Evolutionary conservation across 2,113 vertebrate genomes (phyloP).

Genomic region (Meriones unguiculatus): DNA sequence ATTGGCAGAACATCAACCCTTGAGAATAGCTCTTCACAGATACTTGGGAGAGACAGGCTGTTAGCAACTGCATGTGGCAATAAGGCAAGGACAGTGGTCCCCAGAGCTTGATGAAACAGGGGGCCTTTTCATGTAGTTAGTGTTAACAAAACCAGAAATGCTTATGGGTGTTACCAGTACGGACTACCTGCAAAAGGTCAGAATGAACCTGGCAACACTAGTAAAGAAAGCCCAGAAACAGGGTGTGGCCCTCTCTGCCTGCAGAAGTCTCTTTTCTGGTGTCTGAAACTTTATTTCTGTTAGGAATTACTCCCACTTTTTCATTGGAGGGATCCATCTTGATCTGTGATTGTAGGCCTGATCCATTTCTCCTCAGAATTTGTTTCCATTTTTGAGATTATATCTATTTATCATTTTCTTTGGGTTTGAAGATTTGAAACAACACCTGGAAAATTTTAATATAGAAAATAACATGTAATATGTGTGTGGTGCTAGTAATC

Average conservation of each 20-base stretch:
- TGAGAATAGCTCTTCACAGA: background rate
- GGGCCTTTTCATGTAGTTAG: background rate
- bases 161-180: background rate
- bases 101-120: background rate
- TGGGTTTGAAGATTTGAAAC: conserved; percentile 19
- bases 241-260: background rate
- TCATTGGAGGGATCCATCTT: background rate
- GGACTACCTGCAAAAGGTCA: background rate
- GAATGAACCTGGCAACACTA: background rate
- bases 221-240: background rate
- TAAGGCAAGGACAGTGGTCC: background rate
- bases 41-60: background rate
- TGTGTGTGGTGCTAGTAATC: background rate
- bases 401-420: background rate
- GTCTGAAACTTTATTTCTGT: background rate
- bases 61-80: background rate
- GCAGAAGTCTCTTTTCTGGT: conserved; percentile 2
- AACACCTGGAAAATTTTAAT: background rate
- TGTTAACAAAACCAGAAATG: background rate
- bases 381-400: background rate
- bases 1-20: background rate
- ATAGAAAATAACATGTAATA: background rate
- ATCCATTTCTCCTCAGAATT: background rate
- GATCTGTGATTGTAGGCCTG: background rate
- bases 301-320: background rate